These are phyloP conservation scores for Agrochola macilenta DNA, from an alignment of 2,888 invertebrate species.

Conservation along the genomic window DNA sequence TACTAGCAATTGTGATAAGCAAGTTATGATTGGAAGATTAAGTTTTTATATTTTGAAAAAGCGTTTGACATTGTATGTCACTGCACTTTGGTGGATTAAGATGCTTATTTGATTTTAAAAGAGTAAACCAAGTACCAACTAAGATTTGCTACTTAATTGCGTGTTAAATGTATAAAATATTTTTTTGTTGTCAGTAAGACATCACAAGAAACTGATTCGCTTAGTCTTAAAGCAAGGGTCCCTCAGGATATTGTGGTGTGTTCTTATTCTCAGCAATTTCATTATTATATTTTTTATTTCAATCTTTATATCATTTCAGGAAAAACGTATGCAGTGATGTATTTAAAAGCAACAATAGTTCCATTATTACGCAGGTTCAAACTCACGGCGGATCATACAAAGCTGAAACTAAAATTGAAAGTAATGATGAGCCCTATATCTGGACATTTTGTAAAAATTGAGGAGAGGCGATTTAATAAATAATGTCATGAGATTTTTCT, in stretches of 20 bases:
- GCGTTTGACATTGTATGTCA: neutral
- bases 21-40: too few relatives aligned
- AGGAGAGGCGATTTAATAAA: conserved; percentile 22
- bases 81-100: neutral
- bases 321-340: conserved; percentile 59
- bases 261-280: neutral
- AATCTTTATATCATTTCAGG: conserved; percentile 49
- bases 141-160: neutral
- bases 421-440: conserved; percentile 53
- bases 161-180: too few relatives aligned
- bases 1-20: neutral
- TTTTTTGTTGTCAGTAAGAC: neutral
- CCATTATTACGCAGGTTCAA: conserved; percentile 52
- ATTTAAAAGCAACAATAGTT: conserved; percentile 55
- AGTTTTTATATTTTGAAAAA: neutral
- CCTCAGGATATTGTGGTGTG: neutral
- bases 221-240: neutral
- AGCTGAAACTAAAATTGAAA: conserved; percentile 48
- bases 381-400: conserved; percentile 53
- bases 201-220: neutral
- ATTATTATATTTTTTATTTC: neutral
- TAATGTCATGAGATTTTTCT: neutral
- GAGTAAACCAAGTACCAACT: too few relatives aligned
- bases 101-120: neutral
- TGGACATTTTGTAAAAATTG: conserved; percentile 58